Evolutionary conservation across 2,797 vertebrate species (phyloP).

Genomic region (Decapterus maruadsi): DNA sequence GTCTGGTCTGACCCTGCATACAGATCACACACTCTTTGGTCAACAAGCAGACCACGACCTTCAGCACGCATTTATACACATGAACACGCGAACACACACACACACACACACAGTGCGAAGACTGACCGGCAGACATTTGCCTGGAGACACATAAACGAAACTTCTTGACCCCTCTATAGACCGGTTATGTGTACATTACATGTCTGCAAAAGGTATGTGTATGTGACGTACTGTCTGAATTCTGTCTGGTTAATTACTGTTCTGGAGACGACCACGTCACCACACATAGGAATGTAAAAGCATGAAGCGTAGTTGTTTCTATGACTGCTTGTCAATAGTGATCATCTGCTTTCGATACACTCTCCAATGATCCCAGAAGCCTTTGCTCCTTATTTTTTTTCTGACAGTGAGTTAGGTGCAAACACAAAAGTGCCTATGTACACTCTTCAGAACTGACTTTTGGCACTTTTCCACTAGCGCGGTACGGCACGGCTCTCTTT

Average conservation of each 20-base stretch:
- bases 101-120: conserved; percentile 30
- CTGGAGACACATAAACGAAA: conserved; percentile 19
- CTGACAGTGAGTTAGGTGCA: neutral
- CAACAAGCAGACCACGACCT: conserved; percentile 86
- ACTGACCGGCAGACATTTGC: conserved; percentile 43
- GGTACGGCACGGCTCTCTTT: no score
- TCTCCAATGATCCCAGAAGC: neutral
- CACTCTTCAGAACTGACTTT: neutral
- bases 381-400: neutral
- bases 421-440: neutral
- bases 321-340: neutral
- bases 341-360: neutral
- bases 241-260: conserved; percentile 8
- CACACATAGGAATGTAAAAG: neutral
- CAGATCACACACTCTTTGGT: conserved; percentile 86
- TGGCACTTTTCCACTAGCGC: no score
- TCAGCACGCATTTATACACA: conserved; percentile 80
- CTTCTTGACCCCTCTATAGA: conserved; percentile 15
- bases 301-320: neutral
- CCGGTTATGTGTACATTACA: conserved; percentile 8
- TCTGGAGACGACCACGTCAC: conserved; percentile 9
- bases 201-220: neutral
- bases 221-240: neutral
- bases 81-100: conserved; percentile 10
- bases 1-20: conserved; percentile 87